Percentiles rank a stretch among this genome's conserved stretches.
These are phyloP conservation scores for Caiman crocodilus DNA, from an alignment of 2,797 vertebrate genomes.

Conservation along the genomic window DNA sequence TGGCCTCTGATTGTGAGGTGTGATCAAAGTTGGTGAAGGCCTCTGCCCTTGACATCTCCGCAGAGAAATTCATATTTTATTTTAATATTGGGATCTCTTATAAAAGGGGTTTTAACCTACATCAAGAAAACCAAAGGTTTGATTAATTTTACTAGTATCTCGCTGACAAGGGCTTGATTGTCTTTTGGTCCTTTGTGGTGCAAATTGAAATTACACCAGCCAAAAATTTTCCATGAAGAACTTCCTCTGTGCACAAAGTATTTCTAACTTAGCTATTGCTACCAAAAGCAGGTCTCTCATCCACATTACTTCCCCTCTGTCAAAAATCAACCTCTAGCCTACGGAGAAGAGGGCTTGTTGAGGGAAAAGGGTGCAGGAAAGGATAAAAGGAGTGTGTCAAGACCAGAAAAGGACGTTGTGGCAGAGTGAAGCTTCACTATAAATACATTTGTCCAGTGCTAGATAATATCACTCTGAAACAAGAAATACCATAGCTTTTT, in stretches of 20 bases:
- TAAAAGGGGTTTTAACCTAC: background rate
- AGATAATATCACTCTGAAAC: too few species aligned
- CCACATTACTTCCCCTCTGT: background rate
- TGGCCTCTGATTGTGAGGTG: background rate
- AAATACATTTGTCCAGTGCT: background rate
- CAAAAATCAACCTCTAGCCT: background rate
- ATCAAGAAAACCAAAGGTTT: background rate
- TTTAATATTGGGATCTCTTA: too few species aligned
- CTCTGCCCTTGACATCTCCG: background rate
- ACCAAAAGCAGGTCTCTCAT: background rate
- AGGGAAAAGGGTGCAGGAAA: background rate
- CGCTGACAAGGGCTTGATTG: background rate
- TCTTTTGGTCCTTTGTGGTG: background rate
- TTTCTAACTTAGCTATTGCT: background rate
- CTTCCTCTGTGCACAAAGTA: background rate
- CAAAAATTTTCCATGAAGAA: background rate
- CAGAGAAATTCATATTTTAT: background rate
- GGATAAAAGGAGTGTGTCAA: background rate
- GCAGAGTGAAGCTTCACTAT: background rate
- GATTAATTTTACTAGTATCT: background rate
- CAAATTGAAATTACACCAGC: background rate
- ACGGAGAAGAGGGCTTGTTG: background rate
- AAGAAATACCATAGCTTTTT: too few species aligned
- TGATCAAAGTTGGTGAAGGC: background rate
- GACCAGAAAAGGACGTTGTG: constrained; percentile 11